These are phyloP conservation scores for Columba janthina DNA, from an alignment of 2,113 vertebrate genomes.

Conservation along the genomic window DNA sequence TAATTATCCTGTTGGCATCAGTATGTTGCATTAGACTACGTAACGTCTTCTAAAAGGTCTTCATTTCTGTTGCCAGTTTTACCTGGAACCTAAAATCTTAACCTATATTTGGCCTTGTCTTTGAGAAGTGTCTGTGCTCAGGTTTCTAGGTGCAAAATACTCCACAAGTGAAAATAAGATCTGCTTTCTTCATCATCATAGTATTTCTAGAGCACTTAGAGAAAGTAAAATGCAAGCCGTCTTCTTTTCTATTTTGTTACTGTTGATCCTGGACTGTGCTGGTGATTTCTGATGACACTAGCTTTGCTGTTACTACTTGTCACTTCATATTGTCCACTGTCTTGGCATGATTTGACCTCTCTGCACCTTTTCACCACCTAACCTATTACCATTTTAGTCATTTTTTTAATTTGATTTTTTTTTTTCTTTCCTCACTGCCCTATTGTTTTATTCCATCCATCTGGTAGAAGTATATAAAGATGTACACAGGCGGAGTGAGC, in stretches of 20 bases:
- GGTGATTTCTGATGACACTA: neutral
- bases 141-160: neutral
- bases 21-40: neutral
- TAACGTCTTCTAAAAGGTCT: neutral
- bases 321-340: constrained; percentile 67
- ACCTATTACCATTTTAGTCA: constrained; percentile 15
- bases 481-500: constrained; percentile 97
- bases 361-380: constrained; percentile 67
- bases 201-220: neutral
- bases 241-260: neutral
- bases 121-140: neutral
- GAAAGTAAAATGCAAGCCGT: neutral
- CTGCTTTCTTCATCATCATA: neutral
- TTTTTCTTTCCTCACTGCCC: constrained; percentile 40
- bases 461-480: constrained; percentile 91
- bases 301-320: constrained; percentile 46
- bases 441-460: constrained; percentile 64
- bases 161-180: neutral
- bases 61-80: neutral
- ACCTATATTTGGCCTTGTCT: neutral
- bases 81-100: neutral
- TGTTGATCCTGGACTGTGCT: neutral
- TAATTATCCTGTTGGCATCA: neutral
- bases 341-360: constrained; percentile 75
- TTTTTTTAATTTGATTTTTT: constrained; percentile 43